A percentile compares a stretch with the other conserved stretches of the same genome.
Conservation (phyloP, 2,888 invertebrate genomes). For the Brenthis hecate region DNA sequence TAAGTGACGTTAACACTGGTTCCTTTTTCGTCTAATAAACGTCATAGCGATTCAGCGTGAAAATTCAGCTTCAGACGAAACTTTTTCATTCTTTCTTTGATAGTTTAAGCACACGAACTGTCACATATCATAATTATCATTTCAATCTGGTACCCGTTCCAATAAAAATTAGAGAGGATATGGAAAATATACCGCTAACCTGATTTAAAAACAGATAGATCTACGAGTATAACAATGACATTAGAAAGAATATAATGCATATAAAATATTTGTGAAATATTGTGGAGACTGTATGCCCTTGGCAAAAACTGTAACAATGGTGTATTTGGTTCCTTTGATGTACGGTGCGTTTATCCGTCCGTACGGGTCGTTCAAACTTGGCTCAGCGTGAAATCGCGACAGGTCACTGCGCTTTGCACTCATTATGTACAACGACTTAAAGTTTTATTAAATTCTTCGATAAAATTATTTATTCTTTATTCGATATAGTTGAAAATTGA, state of each 20-base stretch:
- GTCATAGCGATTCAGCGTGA: too few species aligned
- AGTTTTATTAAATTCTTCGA: slow-evolving; percentile 30
- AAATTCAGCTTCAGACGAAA: too few species aligned
- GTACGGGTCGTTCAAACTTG: slow-evolving; percentile 58
- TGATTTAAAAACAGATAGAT: neutral
- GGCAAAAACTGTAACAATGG: slow-evolving; percentile 38
- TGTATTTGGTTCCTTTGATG: slow-evolving; percentile 42
- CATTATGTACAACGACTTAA: slow-evolving; percentile 44
- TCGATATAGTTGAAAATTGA: neutral
- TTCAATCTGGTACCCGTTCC: too few species aligned
- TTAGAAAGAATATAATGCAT: slow-evolving; percentile 1
- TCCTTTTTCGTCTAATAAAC: too few species aligned
- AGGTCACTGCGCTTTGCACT: slow-evolving; percentile 69
- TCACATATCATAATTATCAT: too few species aligned
- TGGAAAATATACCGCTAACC: too few species aligned
- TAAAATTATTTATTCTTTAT: slow-evolving; percentile 5
- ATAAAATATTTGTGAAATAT: slow-evolving; percentile 7
- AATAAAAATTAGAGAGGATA: too few species aligned
- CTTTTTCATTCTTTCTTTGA: too few species aligned
- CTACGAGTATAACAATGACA: neutral
- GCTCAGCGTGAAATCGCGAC: slow-evolving; percentile 70
- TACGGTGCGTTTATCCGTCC: slow-evolving; percentile 41
- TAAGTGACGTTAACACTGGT: too few species aligned
- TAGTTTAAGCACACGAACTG: too few species aligned
- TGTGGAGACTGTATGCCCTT: slow-evolving; percentile 21